Base-by-base conservation (phyloP, 2,888 invertebrate species). In the Apamea anceps region DNA sequence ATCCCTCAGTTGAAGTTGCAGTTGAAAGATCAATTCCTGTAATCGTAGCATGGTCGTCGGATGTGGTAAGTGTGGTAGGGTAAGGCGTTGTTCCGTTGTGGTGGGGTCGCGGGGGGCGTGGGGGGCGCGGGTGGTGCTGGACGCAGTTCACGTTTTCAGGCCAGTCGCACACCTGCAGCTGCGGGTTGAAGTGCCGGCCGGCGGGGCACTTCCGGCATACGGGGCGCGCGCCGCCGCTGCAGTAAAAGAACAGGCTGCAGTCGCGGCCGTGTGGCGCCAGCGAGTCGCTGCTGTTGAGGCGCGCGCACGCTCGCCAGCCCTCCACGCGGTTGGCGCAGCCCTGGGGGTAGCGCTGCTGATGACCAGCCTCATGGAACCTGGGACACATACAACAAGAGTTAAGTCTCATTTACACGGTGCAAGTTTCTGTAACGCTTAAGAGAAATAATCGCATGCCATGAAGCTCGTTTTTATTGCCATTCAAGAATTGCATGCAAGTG, bases 211-310 rank as follows among this genome's bases (percentile, higher is more conserved):
- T 87, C 75, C 92, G 90, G 89, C 93, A 93, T 10, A 90, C 67
- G 37, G 93, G 90, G 28, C 79, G 75, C 3, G 25, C 74, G 54
- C 51, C 57, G 25, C 72, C 60, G 25, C 65, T 81, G 86, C 94
- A 93, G 85, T 92, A 91, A 82, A 91, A 93, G 88, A 93, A 94
- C 65, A 93, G 88, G 68, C 84, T 71, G 85, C 93, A 93, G 90
- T 93, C 92, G 77, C 86, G 87, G 0, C 93, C 91, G 84, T 93
- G 93, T 48, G 91, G 87, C 72, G 90, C 63, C 32, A 93, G 87
- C 6, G 76, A 76, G 75, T 62, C 73, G 51, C 86, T 62, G 13
- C 72, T 75, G 48, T 72, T 78, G 0, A 70, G 82, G 77, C 93
- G 93, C 7, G 88, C 85, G 54, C 85, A 90, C 66, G 93, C 91